Evolutionary conservation across 2,113 vertebrate species (phyloP).

Genomic region (Orthonyx spaldingii): DNA sequence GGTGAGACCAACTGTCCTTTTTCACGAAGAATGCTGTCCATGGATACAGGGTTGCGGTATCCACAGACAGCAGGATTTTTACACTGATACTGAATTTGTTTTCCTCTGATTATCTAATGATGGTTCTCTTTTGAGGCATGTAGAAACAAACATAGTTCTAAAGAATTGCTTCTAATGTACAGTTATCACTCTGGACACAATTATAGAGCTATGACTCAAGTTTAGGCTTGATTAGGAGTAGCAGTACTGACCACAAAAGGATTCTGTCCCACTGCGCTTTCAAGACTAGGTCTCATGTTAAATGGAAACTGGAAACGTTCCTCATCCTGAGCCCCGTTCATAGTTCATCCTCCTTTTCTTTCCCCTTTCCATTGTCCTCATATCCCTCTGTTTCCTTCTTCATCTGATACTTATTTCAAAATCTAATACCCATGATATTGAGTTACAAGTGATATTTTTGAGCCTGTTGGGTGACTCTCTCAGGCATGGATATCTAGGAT

Average conservation of each 20-base stretch:
- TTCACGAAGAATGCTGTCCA: neutral
- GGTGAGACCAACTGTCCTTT: neutral
- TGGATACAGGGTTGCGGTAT: neutral
- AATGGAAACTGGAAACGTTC: neutral
- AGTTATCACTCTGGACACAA: neutral
- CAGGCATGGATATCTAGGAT: neutral
- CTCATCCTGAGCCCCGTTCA: neutral
- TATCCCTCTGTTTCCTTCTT: neutral
- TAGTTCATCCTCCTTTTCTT: neutral
- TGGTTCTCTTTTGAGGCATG: neutral
- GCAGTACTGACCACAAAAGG: neutral
- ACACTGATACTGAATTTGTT: neutral
- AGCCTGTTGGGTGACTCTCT: neutral
- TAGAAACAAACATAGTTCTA: neutral
- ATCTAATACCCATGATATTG: neutral
- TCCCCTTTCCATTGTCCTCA: neutral
- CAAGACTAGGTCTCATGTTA: neutral
- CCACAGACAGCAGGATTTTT: constrained; percentile 25
- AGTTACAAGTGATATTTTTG: neutral
- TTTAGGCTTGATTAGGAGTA: neutral
- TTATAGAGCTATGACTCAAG: neutral
- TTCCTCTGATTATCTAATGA: neutral
- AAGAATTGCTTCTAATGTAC: neutral
- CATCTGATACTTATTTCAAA: neutral
- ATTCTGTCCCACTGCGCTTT: neutral